Base-by-base conservation (phyloP, 2,797 vertebrate genomes). In the Antrozous pallidus region DNA sequence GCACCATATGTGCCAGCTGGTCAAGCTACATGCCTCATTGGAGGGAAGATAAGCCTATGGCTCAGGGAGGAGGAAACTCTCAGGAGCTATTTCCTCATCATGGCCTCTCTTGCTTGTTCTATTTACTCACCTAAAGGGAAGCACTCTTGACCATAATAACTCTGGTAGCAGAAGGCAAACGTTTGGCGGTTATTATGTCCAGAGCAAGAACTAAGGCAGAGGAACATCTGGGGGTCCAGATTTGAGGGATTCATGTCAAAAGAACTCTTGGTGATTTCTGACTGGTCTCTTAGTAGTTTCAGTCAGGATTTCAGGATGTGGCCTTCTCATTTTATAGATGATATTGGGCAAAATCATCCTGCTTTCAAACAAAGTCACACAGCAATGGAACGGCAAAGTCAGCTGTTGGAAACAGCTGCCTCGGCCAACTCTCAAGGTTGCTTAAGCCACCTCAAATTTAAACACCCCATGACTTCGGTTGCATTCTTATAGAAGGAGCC, bases 91-190 rank as follows among this genome's bases (percentile, higher is more conserved):
- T 83, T 99, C 99, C 13, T 99, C 98, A 0, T 98, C 98, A 56
- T 98, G 54, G 99, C 98, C 16, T 99, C 1, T 99, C 99, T 36
- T 98, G 98, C 0, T 98, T 98, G 88, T 99, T 99, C 96, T 99
- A 98, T 61, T 98, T 98, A 40, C 98, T 99, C 75, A 99, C 97
- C 98, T 99, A 98, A 90, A 99, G 97, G 38, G 99, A 98, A 0
- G 99, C 99, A 0, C 98, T 99, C 96, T 99, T 99, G 0, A 99
- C 99, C 0, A 17, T 18, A 65, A 99, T 98, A 0, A 99, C 98
- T 96, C 99, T 99, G 96, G 99, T 98, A 4, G 99, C 99, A 0
- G 99, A 99, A 0, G 99, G 99, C 12, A 99, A 99, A 0, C 98
- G 98, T 2, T 98, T 99, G 0, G 98, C 97, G 45, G 97, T 73